Evolutionary conservation across 64 coral and sea anemone genomes (phyloP).

Genomic region (Anthopleura sola): DNA sequence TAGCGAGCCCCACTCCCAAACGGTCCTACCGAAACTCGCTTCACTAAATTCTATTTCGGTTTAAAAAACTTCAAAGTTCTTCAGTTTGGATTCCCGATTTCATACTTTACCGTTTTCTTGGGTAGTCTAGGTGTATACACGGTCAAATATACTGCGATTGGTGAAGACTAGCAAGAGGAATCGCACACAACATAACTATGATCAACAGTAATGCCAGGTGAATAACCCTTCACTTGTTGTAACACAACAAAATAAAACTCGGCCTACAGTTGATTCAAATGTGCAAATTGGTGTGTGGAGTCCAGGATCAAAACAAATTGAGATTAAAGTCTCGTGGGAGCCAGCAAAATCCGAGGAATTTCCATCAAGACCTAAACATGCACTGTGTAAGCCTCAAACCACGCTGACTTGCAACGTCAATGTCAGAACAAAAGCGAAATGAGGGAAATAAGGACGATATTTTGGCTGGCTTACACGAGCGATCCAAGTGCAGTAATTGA

Average conservation of each 20-base stretch:
- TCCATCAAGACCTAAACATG: constrained; percentile 43
- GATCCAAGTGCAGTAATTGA: constrained; percentile 99
- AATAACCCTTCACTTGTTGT: constrained; percentile 51
- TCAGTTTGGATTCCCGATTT: neutral
- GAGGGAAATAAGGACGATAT: constrained; percentile 69
- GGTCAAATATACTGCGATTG: neutral
- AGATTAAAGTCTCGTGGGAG: constrained; percentile 63
- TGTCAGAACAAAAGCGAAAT: constrained; percentile 97
- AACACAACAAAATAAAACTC: constrained; percentile 83
- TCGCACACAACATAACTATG: neutral
- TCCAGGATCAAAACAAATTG: constrained; percentile 77
- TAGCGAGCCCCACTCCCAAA: constrained; percentile 40
- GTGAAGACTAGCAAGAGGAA: neutral
- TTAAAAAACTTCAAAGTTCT: constrained; percentile 16
- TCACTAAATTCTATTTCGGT: constrained; percentile 14
- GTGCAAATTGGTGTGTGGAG: constrained; percentile 88
- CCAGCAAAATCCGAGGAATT: constrained; percentile 48
- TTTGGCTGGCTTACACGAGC: constrained; percentile 92
- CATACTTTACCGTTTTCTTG: neutral
- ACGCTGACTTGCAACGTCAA: constrained; percentile 91
- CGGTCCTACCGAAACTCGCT: constrained; percentile 11
- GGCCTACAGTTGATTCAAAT: constrained; percentile 78
- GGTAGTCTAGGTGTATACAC: neutral
- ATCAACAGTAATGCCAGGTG: constrained; percentile 70
- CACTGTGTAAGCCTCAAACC: constrained; percentile 28